Evolutionary conservation across 2,888 invertebrate genomes (phyloP).

Genomic region (Nyleta sp.): DNA sequence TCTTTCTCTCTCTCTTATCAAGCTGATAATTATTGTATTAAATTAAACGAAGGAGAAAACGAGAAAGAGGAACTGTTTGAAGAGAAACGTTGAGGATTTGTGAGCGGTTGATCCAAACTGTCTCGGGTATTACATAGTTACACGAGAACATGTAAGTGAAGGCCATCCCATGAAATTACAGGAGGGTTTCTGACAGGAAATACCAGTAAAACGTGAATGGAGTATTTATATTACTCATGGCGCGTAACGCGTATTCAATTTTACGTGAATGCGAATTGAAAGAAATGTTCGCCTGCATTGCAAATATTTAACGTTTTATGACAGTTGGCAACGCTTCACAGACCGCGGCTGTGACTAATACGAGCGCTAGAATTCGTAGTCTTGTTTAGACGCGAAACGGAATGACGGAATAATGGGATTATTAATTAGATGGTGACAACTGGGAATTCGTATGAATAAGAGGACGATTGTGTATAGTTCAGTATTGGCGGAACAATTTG

Average conservation of each 20-base stretch:
- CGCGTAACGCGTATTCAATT: slow-evolving; percentile 71
- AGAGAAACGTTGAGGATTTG: not conserved
- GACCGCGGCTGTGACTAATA: slow-evolving; percentile 17
- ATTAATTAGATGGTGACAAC: slow-evolving; percentile 27
- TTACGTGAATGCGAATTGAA: slow-evolving; percentile 59
- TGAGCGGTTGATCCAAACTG: slow-evolving; percentile 28
- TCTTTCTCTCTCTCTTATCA: too few relatives aligned
- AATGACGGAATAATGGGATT: slow-evolving; percentile 23
- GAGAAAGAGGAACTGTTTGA: too few relatives aligned
- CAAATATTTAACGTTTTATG: slow-evolving; percentile 61
- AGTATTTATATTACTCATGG: slow-evolving; percentile 74
- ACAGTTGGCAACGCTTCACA: slow-evolving; percentile 48
- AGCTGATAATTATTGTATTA: too few relatives aligned
- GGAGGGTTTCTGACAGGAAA: slow-evolving; percentile 73
- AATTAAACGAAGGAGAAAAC: too few relatives aligned
- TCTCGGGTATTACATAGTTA: slow-evolving; percentile 58
- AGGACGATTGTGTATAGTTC: too few relatives aligned
- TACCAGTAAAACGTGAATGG: slow-evolving; percentile 77
- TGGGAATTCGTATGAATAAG: not conserved
- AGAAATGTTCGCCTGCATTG: slow-evolving; percentile 40
- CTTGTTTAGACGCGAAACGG: slow-evolving; percentile 12
- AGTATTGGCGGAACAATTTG: too few relatives aligned
- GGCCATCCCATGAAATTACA: slow-evolving; percentile 72
- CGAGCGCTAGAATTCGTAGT: slow-evolving; percentile 24
- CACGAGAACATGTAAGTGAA: slow-evolving; percentile 65